Conservation (phyloP, 2,888 invertebrate genomes). For the Gymnoscelis rufifasciata region DNA sequence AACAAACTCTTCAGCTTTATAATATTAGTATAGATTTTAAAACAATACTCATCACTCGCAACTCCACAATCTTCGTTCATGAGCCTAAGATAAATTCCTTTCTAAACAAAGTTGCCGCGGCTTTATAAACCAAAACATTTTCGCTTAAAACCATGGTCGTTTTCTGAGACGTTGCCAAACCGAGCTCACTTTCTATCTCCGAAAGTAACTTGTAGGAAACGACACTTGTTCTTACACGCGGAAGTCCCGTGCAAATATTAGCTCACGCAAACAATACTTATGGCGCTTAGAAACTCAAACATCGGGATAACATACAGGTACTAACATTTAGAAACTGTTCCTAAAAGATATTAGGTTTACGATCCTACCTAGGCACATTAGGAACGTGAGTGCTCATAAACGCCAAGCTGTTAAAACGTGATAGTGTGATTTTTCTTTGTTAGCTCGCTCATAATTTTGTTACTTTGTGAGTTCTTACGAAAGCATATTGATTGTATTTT, state of each 20-base stretch:
- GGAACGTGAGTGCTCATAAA: conserved; percentile 8
- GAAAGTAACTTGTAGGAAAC: conserved; percentile 45
- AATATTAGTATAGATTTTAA: no score
- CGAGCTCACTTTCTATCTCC: conserved; percentile 38
- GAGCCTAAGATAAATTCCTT: no score
- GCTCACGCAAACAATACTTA: conserved; percentile 21
- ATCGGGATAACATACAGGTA: conserved; percentile 8
- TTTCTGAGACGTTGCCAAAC: not conserved
- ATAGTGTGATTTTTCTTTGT: not conserved
- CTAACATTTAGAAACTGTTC: no score
- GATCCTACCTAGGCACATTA: conserved; percentile 9
- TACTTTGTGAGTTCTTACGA: not conserved
- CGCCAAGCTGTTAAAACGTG: conserved; percentile 1
- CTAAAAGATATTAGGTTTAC: conserved; percentile 20
- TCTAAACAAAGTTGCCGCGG: no score
- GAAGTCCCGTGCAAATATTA: conserved; percentile 30
- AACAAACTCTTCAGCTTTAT: no score
- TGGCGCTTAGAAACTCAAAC: conserved; percentile 25
- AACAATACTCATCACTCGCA: no score
- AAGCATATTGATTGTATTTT: not conserved
- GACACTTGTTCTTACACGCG: conserved; percentile 39
- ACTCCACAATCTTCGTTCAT: no score
- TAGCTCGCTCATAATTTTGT: not conserved
- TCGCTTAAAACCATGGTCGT: no score
- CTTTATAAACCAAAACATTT: no score